Conservation (phyloP, 2,888 invertebrate genomes). For the Tetragnatha montana region DNA sequence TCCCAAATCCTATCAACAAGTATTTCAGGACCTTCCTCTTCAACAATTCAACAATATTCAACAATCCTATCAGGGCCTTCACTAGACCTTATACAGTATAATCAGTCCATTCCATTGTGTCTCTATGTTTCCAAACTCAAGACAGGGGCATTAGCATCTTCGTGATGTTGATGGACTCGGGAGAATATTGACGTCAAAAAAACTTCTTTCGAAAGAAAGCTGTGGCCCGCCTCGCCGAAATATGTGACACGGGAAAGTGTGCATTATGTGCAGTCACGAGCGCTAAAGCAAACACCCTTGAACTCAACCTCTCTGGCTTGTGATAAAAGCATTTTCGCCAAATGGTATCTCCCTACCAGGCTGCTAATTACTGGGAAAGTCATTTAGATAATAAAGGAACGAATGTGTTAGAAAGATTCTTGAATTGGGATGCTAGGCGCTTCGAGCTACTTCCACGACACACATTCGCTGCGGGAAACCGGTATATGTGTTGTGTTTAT, state of each 20-base stretch:
- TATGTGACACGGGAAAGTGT: background rate
- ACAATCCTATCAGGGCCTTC: too few relatives aligned
- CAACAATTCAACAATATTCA: too few relatives aligned
- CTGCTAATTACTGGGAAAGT: background rate
- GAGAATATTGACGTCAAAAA: background rate
- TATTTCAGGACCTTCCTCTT: too few relatives aligned
- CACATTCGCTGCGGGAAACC: slow-evolving; percentile 16
- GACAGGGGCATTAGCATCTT: background rate
- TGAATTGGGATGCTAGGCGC: slow-evolving; percentile 4
- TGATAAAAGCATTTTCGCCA: background rate
- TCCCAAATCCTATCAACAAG: too few relatives aligned
- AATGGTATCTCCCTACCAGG: slow-evolving; percentile 9
- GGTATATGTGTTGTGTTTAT: background rate
- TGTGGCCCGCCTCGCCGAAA: background rate
- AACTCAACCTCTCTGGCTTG: slow-evolving; percentile 5
- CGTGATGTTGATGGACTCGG: background rate
- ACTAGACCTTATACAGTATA: too few relatives aligned
- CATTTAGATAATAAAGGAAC: background rate
- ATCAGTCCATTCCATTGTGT: too few relatives aligned
- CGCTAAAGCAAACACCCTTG: slow-evolving; percentile 11
- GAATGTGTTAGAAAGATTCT: background rate
- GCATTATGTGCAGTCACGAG: background rate
- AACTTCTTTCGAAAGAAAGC: background rate
- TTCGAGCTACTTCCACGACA: slow-evolving; percentile 7
- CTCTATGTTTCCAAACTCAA: background rate